These are phyloP conservation scores for Champsocephalus gunnari DNA, from an alignment of 2,797 vertebrate genomes.

Conservation along the genomic window DNA sequence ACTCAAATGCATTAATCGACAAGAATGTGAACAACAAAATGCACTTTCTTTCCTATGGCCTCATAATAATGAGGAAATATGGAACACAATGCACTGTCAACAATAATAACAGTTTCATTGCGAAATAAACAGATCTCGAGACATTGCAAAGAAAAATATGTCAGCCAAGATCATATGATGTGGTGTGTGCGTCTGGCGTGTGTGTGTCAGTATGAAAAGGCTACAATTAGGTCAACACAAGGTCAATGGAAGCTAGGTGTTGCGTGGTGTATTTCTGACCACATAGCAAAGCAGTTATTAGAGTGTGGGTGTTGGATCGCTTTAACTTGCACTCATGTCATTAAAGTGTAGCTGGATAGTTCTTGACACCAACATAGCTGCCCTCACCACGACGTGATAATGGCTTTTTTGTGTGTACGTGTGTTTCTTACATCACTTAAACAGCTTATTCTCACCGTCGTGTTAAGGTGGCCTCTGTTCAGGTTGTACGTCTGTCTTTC, in stretches of 20 bases:
- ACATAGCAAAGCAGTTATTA: conserved; percentile 58
- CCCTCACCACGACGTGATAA: conserved; percentile 53
- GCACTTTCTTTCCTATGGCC: neutral
- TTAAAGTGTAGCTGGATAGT: conserved; percentile 39
- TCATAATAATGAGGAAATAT: conserved; percentile 22
- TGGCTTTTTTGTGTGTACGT: conserved; percentile 39
- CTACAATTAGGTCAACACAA: conserved; percentile 50
- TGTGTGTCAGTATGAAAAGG: conserved; percentile 36
- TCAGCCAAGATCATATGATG: conserved; percentile 34
- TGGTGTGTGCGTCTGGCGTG: neutral
- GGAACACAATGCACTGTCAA: conserved; percentile 7
- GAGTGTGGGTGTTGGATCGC: conserved; percentile 62
- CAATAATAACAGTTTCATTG: conserved; percentile 27
- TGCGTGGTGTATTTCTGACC: conserved; percentile 47
- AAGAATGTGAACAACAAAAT: conserved; percentile 28
- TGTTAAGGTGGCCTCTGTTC: conserved; percentile 4
- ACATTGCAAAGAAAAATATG: conserved; percentile 21
- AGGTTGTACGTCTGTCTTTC: conserved; percentile 3
- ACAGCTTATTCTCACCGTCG: conserved; percentile 20
- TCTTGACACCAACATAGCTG: conserved; percentile 62
- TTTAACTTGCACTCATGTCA: conserved; percentile 52
- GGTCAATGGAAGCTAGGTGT: conserved; percentile 52
- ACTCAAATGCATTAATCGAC: conserved; percentile 28
- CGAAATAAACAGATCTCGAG: conserved; percentile 36
- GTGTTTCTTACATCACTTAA: conserved; percentile 36